A percentile compares a stretch with the other conserved stretches of the same genome.
Evolutionary conservation across 2,888 invertebrate genomes (phyloP).

Genomic region (Elysia crispata): DNA sequence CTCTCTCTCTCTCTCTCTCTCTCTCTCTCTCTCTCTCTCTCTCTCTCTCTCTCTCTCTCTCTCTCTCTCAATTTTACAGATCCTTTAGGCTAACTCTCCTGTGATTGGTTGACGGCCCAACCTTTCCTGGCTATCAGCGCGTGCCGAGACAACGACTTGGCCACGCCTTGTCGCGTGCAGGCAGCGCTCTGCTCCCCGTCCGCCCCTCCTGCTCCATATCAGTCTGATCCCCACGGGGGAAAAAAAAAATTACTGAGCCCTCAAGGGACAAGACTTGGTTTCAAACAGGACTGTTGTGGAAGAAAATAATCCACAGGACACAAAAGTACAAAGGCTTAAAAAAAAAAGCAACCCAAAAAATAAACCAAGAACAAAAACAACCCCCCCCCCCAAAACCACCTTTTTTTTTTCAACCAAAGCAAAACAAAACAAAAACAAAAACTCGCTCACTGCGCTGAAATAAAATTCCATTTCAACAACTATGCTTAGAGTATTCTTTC

Average conservation of each 20-base stretch:
- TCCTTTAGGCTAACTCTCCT: no score
- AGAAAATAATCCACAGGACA: not conserved
- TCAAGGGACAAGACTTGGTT: constrained; percentile 1
- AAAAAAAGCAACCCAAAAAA: not conserved
- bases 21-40: not conserved
- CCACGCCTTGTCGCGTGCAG: constrained; percentile 47
- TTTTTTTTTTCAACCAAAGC: no score
- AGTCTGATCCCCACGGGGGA: not conserved
- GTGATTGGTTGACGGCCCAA: constrained; percentile 40
- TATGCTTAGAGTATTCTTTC: no score
- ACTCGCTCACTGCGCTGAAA: no score
- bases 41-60: not conserved
- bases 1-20: constrained; percentile 6
- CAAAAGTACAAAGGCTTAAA: no score
- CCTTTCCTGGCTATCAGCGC: constrained; percentile 43
- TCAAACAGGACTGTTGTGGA: not conserved
- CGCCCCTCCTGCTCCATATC: not conserved
- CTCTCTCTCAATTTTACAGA: no score
- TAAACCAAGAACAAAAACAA: not conserved
- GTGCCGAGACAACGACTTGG: constrained; percentile 32
- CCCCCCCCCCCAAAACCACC: no score
- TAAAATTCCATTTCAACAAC: no score
- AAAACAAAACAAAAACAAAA: no score
- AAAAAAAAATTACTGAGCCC: not conserved
- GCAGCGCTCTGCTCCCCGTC: not conserved